Evolutionary conservation across 2,888 invertebrate species (phyloP), one percentile per base, ranked within the genome.

Genomic region (Heliconius hortense): DNA sequence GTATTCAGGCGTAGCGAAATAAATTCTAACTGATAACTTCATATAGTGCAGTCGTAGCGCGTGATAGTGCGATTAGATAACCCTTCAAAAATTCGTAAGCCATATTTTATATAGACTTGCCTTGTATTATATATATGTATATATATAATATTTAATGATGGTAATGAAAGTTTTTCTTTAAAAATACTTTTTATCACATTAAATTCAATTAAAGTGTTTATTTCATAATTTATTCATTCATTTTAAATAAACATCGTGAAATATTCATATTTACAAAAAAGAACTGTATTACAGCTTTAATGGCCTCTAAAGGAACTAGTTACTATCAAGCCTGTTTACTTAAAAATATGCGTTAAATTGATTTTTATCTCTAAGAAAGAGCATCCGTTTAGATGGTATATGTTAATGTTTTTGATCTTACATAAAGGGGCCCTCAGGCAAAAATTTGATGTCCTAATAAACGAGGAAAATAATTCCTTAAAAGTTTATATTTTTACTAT

Each of bases 51-150:
- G 67, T 71, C 72, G 73, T 90, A 91, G 89, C 90, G 87, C 85
- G 84, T 87, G 89, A 85, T 86, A 87, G 84, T 80, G 77, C 83
- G 93, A 93, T 93, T 86, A 93, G 93, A 92, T 93, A 90, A 85
- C 83, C 84, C 82, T 89, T 88, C 85, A 89, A 89, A 88, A 90
- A 89, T 90, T 85, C 83, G 86, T 87, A 87, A 88, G 86, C 85
- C 86, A 84, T 86, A 79, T 74, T 73, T 68, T 48, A 24, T 71
- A 81, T 84, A 88, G 88, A 86, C 81, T 15, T 66, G 70, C 66
- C 56, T 31, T 18, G 43, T 63, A 18, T 69, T 31, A 10, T 31
- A 18, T 31, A 56, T 11, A 48, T 39, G 39, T 8, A 64, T n/a
- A 24, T 39, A 13, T 64, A 4, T n/a, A 64, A 13, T 35, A 15